Evolutionary conservation across 2,113 vertebrate genomes (phyloP).

Genomic region (Cynocephalus volans): DNA sequence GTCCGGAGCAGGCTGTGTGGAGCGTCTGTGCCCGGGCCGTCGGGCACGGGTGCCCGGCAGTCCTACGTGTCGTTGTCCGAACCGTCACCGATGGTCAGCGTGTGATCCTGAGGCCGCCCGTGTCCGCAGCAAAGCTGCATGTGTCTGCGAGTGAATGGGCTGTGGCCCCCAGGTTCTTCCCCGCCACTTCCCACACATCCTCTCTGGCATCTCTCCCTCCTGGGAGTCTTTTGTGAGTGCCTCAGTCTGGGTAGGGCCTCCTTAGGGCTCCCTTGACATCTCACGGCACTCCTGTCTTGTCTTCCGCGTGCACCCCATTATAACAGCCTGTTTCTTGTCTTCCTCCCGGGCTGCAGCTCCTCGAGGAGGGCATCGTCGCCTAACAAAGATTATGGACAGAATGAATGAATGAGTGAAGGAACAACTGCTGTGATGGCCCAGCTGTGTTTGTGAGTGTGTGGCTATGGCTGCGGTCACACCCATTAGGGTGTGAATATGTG

Average conservation of each 20-base stretch:
- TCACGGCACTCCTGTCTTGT: background rate
- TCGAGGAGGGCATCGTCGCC: background rate
- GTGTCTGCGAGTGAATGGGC: background rate
- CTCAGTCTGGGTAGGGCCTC: background rate
- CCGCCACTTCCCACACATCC: background rate
- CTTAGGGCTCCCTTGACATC: background rate
- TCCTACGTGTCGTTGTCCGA: background rate
- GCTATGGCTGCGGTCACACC: background rate
- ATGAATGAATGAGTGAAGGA: background rate
- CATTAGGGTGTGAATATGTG: background rate
- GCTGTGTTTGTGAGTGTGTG: background rate
- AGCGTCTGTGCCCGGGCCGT: rapidly evolving
- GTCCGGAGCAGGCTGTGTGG: background rate
- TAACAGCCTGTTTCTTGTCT: background rate
- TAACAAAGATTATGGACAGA: background rate
- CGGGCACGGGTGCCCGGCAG: background rate
- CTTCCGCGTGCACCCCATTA: background rate
- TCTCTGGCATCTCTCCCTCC: background rate
- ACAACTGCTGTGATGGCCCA: background rate
- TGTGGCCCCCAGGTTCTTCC: background rate
- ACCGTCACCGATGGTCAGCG: background rate
- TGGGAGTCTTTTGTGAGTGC: background rate
- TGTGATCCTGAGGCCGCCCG: background rate
- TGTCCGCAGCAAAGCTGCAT: background rate
- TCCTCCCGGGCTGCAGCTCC: background rate